A percentile compares a stretch with the other conserved stretches of the same genome.
Evolutionary conservation across 2,113 vertebrate species (phyloP).

Genomic region (Arvicanthis niloticus): DNA sequence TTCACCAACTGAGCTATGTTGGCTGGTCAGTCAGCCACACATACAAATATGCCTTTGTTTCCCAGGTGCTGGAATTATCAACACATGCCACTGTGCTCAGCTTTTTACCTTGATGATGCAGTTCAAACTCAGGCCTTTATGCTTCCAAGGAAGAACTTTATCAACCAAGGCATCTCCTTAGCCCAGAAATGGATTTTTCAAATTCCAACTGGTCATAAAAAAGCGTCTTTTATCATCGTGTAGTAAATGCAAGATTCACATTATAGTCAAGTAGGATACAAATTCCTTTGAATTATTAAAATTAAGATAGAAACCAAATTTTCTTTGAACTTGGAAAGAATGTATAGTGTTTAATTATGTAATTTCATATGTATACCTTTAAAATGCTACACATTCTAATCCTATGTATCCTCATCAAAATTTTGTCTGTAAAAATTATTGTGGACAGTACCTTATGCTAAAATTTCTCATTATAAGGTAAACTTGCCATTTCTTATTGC

Average conservation of each 20-base stretch:
- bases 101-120: too few species aligned
- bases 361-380: neutral
- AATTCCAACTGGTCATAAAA: neutral
- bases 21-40: neutral
- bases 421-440: conserved; percentile 15
- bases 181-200: neutral
- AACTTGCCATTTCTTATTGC: neutral
- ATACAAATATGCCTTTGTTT: neutral
- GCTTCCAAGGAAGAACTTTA: neutral
- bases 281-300: neutral
- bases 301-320: neutral
- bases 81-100: neutral
- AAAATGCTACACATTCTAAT: neutral
- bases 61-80: neutral
- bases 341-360: neutral
- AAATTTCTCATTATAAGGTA: neutral
- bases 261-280: neutral
- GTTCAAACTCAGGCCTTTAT: neutral
- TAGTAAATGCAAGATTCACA: conserved; percentile 21
- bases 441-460: neutral
- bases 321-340: neutral
- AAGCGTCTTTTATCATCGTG: neutral
- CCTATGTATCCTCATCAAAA: neutral
- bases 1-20: too few species aligned
- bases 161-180: neutral